Conservation (phyloP, 2,797 vertebrate species). For the Pygocentrus nattereri region DNA sequence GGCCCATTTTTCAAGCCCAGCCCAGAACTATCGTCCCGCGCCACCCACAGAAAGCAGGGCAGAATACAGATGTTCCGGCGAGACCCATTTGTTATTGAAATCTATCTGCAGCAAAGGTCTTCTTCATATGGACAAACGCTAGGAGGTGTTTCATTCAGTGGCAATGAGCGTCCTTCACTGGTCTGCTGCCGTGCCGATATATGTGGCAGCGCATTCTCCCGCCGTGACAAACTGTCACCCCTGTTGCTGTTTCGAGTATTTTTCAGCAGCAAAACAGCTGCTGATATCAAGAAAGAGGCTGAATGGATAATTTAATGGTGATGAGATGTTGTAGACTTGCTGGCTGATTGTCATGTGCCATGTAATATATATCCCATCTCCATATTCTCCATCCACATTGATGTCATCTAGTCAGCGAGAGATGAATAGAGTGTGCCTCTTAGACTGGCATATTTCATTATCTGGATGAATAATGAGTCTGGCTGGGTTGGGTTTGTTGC, state of each 20-base stretch:
- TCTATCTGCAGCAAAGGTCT: slow-evolving; percentile 57
- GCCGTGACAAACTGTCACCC: neutral
- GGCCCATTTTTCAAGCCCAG: slow-evolving; percentile 66
- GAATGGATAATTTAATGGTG: neutral
- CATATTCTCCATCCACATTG: neutral
- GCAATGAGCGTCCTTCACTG: slow-evolving; percentile 10
- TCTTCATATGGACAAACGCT: slow-evolving; percentile 60
- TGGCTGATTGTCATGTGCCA: neutral
- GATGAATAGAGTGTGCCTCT: slow-evolving; percentile 3
- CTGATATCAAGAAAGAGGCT: neutral
- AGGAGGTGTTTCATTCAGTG: neutral
- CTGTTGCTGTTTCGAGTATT: neutral
- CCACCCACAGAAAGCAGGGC: slow-evolving; percentile 50
- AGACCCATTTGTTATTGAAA: slow-evolving; percentile 60
- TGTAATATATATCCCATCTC: slow-evolving; percentile 12
- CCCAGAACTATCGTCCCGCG: slow-evolving; percentile 63
- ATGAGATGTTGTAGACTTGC: neutral
- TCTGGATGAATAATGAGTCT: neutral
- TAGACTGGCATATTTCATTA: slow-evolving; percentile 7
- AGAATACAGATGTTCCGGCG: slow-evolving; percentile 64
- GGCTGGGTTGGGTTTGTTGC: neutral
- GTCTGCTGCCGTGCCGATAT: slow-evolving; percentile 2
- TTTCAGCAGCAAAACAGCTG: neutral
- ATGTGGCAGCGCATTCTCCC: neutral
- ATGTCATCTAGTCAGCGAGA: neutral